phyloP scores from a whole-genome alignment of 2,888 invertebrate genomes.

The Leptinotarsa rubiginosa region DNA sequence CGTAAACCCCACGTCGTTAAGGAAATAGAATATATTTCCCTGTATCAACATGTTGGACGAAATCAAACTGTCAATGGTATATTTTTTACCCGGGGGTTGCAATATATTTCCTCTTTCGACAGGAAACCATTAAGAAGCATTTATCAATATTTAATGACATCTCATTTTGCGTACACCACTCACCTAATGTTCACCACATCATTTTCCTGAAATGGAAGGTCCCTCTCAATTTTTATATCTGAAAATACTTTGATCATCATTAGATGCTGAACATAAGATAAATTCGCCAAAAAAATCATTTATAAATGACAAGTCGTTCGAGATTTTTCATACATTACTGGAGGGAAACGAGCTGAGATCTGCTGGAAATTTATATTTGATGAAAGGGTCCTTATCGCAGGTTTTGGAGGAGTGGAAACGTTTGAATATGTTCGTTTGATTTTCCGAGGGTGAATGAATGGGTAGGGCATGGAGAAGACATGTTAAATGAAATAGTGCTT shows the following conservation, averaged over 20 bases:
- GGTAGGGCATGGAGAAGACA: constrained; percentile 11
- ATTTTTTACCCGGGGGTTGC: constrained; percentile 30
- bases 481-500: constrained; percentile 6
- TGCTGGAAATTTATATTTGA: constrained; percentile 24
- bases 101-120: constrained; percentile 35
- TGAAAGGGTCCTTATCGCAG: constrained; percentile 23
- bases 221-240: constrained; percentile 29
- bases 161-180: constrained; percentile 38
- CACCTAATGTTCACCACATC: constrained; percentile 36
- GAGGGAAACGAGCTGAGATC: constrained; percentile 18
- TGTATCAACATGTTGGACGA: constrained; percentile 17
- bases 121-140: constrained; percentile 41
- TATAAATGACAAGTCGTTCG: constrained; percentile 23
- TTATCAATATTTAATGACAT: constrained; percentile 45
- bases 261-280: constrained; percentile 28
- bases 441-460: constrained; percentile 25
- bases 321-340: constrained; percentile 30
- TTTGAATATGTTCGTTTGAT: constrained; percentile 26
- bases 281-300: constrained; percentile 28
- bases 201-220: constrained; percentile 29
- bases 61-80: constrained; percentile 26
- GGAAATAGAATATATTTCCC: constrained; percentile 8
- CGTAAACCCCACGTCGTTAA: constrained; percentile 4
- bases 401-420: constrained; percentile 12
- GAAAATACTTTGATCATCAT: constrained; percentile 33